Evolutionary conservation across 2,888 invertebrate species (phyloP), one percentile per base, ranked within the genome.

Genomic region (Villa cingulata): DNA sequence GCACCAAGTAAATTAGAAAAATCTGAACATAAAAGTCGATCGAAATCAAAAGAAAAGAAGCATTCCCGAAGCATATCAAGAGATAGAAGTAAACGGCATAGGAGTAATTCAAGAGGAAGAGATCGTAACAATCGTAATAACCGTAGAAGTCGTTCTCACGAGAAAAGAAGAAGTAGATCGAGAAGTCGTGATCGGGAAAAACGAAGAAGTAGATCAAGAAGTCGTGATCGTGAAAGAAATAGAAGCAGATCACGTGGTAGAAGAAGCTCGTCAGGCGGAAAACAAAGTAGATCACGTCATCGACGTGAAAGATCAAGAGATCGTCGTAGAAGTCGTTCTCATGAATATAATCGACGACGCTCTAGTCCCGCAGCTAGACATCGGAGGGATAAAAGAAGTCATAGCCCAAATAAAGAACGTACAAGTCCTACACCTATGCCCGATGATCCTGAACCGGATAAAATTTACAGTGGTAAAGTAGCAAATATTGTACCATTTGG

Each of bases 401-500:
- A 37, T 15, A 45, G 40, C 19, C 46, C 36, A 9, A 36, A 41
- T 0, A 54, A 56, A 7, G 65, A 63, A 1, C 62, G 64, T 55
- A 59, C 61, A 1, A 63, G 65, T 14, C 53, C 60, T 10, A 58
- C 64, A 15, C 59, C 59, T 5, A 67, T 83, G 56, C 77, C 78
- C 48, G 81, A 83, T 59, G 85, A 86, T 59, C 86, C 86, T 1
- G 81, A 85, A 55, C 74, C 83, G 4, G 86, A 86, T 0, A 85
- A 84, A 60, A 90, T 98, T 56, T 97, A 95, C 64, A 78, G 78
- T 53, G 98, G 95, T 0, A 86, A 89, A 68, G 91, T 98, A 0
- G 89, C 91, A 1, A 96, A 91, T 59, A 87, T 96, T 55, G 92
- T 95, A 45, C 85, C 88, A n/a, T 99, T 97, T 70, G 98, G 98